These are phyloP conservation scores for Ceraclea dissimilis DNA, from an alignment of 2,888 invertebrate genomes.

Conservation along the genomic window DNA sequence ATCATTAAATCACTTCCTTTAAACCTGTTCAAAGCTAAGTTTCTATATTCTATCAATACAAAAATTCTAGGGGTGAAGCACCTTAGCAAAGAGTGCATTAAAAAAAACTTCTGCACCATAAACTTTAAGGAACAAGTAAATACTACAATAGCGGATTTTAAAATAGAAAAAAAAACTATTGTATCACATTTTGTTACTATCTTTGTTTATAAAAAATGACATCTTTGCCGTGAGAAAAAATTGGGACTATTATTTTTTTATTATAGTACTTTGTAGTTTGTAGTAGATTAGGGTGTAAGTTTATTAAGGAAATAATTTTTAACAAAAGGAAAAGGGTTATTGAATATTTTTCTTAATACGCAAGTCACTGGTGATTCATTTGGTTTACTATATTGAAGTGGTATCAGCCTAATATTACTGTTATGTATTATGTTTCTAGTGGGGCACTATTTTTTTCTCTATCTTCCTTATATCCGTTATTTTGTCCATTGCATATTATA, in stretches of 20 bases:
- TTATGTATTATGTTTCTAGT: constrained; percentile 15
- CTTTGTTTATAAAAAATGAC: neutral
- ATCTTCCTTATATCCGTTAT: constrained; percentile 15
- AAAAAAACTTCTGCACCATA: constrained; percentile 8
- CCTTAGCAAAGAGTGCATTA: neutral
- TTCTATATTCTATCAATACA: neutral
- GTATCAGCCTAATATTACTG: neutral
- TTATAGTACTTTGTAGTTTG: neutral
- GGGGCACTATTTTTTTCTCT: constrained; percentile 10
- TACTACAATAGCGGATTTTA: neutral
- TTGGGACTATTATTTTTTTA: constrained; percentile 9
- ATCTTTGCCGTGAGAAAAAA: constrained; percentile 19
- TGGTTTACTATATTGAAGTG: constrained; percentile 5
- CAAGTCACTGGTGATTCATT: constrained; percentile 22
- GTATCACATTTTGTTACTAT: neutral
- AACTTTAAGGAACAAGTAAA: constrained; percentile 11
- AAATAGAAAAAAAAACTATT: neutral
- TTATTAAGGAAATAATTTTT: constrained; percentile 23
- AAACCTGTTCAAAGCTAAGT: neutral
- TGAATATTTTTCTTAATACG: constrained; percentile 15
- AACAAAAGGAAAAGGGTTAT: constrained; percentile 21
- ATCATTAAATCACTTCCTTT: neutral
- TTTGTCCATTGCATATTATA: constrained; percentile 4
- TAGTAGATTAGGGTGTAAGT: constrained; percentile 11
- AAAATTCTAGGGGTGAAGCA: constrained; percentile 3